phyloP scores from a whole-genome alignment of 2,113 vertebrate species.

The Gasterosteus aculeatus region DNA sequence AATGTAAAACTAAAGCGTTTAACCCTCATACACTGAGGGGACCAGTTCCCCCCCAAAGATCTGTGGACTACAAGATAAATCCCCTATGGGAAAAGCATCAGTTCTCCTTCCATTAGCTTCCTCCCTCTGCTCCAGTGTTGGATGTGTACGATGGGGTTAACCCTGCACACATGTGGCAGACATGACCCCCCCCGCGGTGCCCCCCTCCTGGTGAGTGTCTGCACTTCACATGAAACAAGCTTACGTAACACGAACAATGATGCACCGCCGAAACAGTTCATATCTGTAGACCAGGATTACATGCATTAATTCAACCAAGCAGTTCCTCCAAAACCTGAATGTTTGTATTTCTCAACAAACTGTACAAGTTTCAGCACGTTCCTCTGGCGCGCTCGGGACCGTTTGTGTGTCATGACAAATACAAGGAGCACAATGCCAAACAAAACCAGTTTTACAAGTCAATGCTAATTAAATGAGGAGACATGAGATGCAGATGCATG shows the following conservation, averaged over 20 bases:
- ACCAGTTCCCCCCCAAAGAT: not conserved
- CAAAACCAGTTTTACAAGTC: slow-evolving; percentile 7
- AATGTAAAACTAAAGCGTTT: not conserved
- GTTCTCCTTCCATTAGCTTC: not conserved
- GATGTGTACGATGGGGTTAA: not conserved
- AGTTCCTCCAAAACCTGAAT: not conserved
- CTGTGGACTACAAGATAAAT: not conserved
- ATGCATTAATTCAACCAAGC: not conserved
- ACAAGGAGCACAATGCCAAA: slow-evolving; percentile 6
- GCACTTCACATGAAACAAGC: not conserved
- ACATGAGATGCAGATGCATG: not conserved
- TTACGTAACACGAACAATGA: slow-evolving; percentile 23
- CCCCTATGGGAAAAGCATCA: not conserved
- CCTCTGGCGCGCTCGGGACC: not conserved
- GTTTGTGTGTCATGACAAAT: not conserved
- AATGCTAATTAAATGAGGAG: not conserved
- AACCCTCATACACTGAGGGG: not conserved
- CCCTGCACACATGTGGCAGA: too few relatives aligned
- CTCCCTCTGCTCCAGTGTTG: not conserved
- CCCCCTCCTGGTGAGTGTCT: not conserved
- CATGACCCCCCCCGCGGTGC: slow-evolving; percentile 6
- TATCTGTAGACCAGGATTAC: not conserved
- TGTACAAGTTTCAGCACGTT: not conserved
- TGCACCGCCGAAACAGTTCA: not conserved
- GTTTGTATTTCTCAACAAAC: not conserved